Evolutionary conservation across 2,888 invertebrate species (phyloP).

Genomic region (Oscheius sp.): DNA sequence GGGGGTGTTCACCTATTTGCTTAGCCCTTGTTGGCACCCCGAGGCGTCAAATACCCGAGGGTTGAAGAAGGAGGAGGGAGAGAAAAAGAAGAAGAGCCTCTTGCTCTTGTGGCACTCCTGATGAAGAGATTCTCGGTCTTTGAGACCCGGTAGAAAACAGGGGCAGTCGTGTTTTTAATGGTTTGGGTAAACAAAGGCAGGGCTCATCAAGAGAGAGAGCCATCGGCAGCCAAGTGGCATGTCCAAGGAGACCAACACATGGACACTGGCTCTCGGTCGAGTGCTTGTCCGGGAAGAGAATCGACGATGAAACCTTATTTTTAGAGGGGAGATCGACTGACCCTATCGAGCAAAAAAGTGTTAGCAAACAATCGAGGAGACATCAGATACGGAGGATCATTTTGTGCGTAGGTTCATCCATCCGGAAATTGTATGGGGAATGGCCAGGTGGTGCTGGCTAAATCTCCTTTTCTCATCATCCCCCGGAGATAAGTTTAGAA

Average conservation of each 20-base stretch:
- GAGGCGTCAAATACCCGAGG: conserved; percentile 16
- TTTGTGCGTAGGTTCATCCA: too few species aligned
- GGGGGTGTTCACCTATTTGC: conserved; percentile 21
- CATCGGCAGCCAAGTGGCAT: not conserved
- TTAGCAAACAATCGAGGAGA: not conserved
- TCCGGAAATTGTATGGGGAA: too few species aligned
- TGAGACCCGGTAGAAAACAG: not conserved
- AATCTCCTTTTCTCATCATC: too few species aligned
- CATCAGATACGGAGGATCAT: too few species aligned
- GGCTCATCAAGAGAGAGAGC: not conserved
- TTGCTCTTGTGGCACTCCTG: not conserved
- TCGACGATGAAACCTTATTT: too few species aligned
- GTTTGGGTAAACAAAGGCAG: not conserved
- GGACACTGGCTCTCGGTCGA: too few species aligned
- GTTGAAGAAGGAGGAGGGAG: not conserved
- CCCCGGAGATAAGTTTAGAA: too few species aligned
- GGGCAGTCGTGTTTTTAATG: conserved; percentile 21
- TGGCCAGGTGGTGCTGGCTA: too few species aligned
- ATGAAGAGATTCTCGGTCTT: not conserved
- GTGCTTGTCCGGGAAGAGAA: too few species aligned
- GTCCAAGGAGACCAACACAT: not conserved
- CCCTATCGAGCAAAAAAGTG: not conserved
- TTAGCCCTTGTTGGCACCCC: conserved; percentile 35
- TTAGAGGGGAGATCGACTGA: too few species aligned
- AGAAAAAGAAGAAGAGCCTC: not conserved